These are phyloP conservation scores for Sorex fumeus DNA, from an alignment of 2,113 vertebrate species.

Conservation along the genomic window DNA sequence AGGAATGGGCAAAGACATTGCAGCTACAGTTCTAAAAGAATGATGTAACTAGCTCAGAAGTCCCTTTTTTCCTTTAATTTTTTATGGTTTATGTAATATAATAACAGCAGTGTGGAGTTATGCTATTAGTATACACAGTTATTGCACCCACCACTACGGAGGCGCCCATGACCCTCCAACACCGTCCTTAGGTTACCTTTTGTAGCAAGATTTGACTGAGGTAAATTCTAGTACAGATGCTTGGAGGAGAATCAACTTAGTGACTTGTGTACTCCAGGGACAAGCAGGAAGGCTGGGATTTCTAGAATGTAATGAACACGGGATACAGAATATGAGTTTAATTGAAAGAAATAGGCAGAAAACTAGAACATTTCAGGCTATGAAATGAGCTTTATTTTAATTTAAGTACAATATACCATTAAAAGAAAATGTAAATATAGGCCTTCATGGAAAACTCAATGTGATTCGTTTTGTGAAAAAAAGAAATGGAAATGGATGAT, in stretches of 20 bases:
- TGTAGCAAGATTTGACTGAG: slow-evolving; percentile 10
- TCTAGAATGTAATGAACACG: background rate
- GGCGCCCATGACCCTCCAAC: no score
- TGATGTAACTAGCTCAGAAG: background rate
- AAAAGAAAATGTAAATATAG: background rate
- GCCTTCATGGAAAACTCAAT: background rate
- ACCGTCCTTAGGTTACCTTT: background rate
- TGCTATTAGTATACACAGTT: no score
- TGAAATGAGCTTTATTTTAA: background rate
- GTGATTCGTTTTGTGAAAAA: background rate
- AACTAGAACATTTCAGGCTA: background rate
- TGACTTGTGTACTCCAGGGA: background rate
- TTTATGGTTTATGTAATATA: no score
- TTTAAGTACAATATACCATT: background rate
- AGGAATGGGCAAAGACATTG: background rate
- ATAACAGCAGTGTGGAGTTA: no score
- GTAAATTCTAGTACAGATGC: background rate
- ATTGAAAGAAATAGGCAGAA: background rate
- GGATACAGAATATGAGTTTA: background rate
- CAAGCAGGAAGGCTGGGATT: background rate
- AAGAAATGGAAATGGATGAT: background rate
- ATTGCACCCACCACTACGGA: no score
- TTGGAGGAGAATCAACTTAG: background rate
- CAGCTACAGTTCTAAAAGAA: background rate
- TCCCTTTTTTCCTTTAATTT: background rate